Evolutionary conservation across 2,888 invertebrate species (phyloP).

Genomic region (Anticlea derivata): DNA sequence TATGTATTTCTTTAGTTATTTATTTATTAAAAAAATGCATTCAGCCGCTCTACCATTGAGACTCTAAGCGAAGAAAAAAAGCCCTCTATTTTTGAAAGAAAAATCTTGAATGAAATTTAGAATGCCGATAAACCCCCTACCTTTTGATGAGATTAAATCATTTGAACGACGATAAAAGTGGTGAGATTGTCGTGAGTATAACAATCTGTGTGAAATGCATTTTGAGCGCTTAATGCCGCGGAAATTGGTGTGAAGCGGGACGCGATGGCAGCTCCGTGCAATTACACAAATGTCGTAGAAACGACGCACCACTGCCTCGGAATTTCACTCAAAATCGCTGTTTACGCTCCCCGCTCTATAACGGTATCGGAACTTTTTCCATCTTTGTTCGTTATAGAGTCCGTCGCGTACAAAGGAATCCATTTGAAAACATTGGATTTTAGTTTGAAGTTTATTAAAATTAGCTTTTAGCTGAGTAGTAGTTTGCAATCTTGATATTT

Average conservation of each 20-base stretch:
- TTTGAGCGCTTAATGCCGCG: slow-evolving; percentile 72
- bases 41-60: too few species aligned
- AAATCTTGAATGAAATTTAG: neutral
- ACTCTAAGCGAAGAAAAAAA: neutral
- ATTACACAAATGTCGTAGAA: slow-evolving; percentile 72
- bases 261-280: slow-evolving; percentile 63
- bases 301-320: slow-evolving; percentile 42
- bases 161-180: slow-evolving; percentile 56
- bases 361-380: slow-evolving; percentile 29
- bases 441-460: slow-evolving; percentile 8
- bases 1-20: too few species aligned
- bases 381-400: slow-evolving; percentile 25
- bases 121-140: neutral
- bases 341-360: slow-evolving; percentile 30
- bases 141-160: slow-evolving; percentile 43
- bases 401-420: slow-evolving; percentile 16
- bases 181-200: slow-evolving; percentile 59
- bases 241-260: slow-evolving; percentile 70
- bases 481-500: slow-evolving; percentile 1
- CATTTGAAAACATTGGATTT: slow-evolving; percentile 16
- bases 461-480: neutral
- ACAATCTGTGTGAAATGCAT: slow-evolving; percentile 74
- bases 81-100: neutral
- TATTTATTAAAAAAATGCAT: too few species aligned
- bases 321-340: slow-evolving; percentile 33